A percentile compares a stretch with the other conserved stretches of the same genome.
phyloP scores from a whole-genome alignment of 2,797 vertebrate genomes.

The Eutrigla gurnardus region DNA sequence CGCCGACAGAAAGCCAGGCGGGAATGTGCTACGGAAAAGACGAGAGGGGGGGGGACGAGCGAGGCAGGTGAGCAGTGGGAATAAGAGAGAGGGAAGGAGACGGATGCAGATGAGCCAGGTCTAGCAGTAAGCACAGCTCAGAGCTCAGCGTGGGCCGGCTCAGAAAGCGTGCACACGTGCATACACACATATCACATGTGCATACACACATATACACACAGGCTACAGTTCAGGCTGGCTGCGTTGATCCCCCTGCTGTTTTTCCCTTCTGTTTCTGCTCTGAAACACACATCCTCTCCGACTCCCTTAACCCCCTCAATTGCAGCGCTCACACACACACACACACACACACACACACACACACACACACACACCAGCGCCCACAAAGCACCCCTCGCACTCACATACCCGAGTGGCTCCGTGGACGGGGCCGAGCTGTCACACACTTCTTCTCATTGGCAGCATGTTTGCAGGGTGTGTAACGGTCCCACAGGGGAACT shows the following conservation, averaged over 20 bases:
- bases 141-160: slow-evolving; percentile 64
- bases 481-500: slow-evolving; percentile 74
- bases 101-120: slow-evolving; percentile 67
- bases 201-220: slow-evolving; percentile 43
- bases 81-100: slow-evolving; percentile 3
- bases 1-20: slow-evolving; percentile 28
- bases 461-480: slow-evolving; percentile 65
- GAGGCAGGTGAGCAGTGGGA: slow-evolving; percentile 14
- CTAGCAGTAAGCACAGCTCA: slow-evolving; percentile 69
- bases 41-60: neutral
- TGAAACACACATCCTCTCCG: slow-evolving; percentile 70
- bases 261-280: slow-evolving; percentile 77
- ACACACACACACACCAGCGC: neutral
- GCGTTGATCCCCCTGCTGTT: slow-evolving; percentile 71
- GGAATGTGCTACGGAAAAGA: slow-evolving; percentile 34
- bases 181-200: slow-evolving; percentile 28
- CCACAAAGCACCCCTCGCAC: neutral
- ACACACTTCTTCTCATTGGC: slow-evolving; percentile 62
- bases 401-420: slow-evolving; percentile 41
- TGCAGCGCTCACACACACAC: slow-evolving; percentile 27
- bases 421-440: slow-evolving; percentile 61
- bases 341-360: slow-evolving; percentile 12
- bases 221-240: slow-evolving; percentile 66
- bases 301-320: slow-evolving; percentile 62
- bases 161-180: slow-evolving; percentile 22